Conservation (phyloP, 1,140 invertebrate species). For the Pentalonia nigronervosa region DNA sequence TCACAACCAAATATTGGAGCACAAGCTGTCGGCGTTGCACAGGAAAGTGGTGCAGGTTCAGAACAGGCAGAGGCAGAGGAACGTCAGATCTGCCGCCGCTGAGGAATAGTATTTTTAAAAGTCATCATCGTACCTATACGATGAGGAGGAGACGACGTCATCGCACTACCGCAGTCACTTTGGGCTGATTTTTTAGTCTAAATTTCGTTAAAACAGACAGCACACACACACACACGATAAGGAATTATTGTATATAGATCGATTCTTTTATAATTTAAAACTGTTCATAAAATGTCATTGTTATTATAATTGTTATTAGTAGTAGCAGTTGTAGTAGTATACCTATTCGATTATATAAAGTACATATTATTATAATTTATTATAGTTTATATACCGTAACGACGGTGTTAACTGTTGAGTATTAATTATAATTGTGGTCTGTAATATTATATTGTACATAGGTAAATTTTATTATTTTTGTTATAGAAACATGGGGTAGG, state of each 20-base stretch:
- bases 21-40: constrained; percentile 25
- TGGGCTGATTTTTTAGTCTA: neutral
- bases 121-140: neutral
- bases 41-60: neutral
- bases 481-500: neutral
- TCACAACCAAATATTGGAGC: constrained; percentile 28
- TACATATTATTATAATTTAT: neutral
- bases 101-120: neutral
- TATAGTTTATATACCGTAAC: neutral
- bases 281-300: neutral
- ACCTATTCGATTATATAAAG: neutral
- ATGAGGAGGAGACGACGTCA: neutral
- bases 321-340: neutral
- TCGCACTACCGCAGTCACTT: neutral
- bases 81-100: neutral
- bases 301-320: neutral
- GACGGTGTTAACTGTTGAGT: neutral
- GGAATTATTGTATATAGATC: neutral
- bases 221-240: neutral
- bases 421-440: neutral
- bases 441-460: neutral
- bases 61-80: neutral
- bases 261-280: neutral
- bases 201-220: neutral
- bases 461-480: neutral